Percentiles rank a stretch among this genome's conserved stretches.
These are phyloP conservation scores for Lasioglossum albipes DNA, from an alignment of 1,140 invertebrate genomes.

Conservation along the genomic window DNA sequence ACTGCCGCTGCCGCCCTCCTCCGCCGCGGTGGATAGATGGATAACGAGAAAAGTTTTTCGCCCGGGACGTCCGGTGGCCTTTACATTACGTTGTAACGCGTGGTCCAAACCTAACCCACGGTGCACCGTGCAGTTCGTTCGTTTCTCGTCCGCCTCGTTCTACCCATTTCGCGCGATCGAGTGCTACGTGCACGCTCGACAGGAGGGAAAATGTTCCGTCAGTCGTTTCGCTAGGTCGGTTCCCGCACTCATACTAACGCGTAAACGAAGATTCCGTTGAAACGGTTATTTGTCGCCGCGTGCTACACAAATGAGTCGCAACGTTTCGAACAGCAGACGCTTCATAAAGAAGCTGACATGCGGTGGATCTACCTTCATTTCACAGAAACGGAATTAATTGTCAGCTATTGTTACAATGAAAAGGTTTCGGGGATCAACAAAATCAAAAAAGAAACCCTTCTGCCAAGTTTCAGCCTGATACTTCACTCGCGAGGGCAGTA, in stretches of 20 bases:
- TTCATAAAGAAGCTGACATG: neutral
- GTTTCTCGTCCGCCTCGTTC: constrained; percentile 34
- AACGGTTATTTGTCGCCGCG: neutral
- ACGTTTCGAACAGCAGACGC: neutral
- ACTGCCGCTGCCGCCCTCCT: constrained; percentile 27
- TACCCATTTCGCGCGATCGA: constrained; percentile 61
- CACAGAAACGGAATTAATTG: too few relatives aligned
- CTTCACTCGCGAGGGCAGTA: too few relatives aligned
- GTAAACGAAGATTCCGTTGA: neutral
- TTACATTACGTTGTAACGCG: constrained; percentile 60
- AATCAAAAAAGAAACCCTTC: too few relatives aligned
- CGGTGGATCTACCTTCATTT: too few relatives aligned
- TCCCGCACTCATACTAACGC: neutral
- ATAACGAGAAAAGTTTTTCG: constrained; percentile 68
- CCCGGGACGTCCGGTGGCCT: constrained; percentile 56
- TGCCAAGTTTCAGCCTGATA: too few relatives aligned
- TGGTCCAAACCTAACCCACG: too few relatives aligned
- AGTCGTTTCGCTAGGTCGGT: constrained; percentile 28
- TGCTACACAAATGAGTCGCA: neutral
- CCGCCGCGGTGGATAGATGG: constrained; percentile 51
- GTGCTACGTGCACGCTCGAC: constrained; percentile 2
- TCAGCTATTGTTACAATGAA: too few relatives aligned
- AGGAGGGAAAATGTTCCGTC: constrained; percentile 39
- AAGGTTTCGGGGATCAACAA: too few relatives aligned
- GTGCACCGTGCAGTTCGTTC: constrained; percentile 38